These are phyloP conservation scores for Halichoeres trimaculatus DNA, from an alignment of 2,113 vertebrate genomes.

Conservation along the genomic window DNA sequence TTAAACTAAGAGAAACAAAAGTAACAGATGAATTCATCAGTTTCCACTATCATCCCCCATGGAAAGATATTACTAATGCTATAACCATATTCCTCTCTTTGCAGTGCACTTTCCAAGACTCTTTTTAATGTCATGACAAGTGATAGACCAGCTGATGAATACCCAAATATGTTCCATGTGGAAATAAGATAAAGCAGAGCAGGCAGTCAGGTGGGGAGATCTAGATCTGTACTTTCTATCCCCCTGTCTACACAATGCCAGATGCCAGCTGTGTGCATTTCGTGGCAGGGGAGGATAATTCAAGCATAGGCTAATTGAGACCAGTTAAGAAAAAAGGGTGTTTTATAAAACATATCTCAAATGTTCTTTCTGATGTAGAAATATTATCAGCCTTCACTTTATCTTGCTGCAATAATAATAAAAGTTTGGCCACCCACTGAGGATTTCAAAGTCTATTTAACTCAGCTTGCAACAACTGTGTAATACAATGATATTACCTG, in stretches of 20 bases:
- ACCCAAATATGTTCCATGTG: slow-evolving; percentile 52
- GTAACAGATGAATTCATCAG: background rate
- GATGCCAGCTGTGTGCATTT: slow-evolving; percentile 29
- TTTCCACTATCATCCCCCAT: background rate
- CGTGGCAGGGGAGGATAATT: slow-evolving; percentile 20
- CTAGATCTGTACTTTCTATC: slow-evolving; percentile 6
- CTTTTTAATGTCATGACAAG: slow-evolving; percentile 49
- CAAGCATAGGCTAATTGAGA: slow-evolving; percentile 22
- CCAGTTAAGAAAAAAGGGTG: background rate
- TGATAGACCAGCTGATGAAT: slow-evolving; percentile 48
- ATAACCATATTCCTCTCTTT: slow-evolving; percentile 20
- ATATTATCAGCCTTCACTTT: background rate
- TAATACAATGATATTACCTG: background rate
- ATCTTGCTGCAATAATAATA: background rate
- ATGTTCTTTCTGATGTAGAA: slow-evolving; percentile 11
- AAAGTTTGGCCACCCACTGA: background rate
- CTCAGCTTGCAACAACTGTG: background rate
- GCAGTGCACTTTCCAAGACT: slow-evolving; percentile 15
- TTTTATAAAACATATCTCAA: background rate
- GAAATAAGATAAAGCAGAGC: slow-evolving; percentile 46
- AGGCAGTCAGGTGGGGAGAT: slow-evolving; percentile 50
- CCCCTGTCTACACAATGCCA: slow-evolving; percentile 40
- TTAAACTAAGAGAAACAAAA: background rate
- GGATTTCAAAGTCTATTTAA: background rate
- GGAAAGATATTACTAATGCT: background rate